These are phyloP conservation scores for Acrocephalus scirpaceus DNA, from an alignment of 2,797 vertebrate genomes.

Conservation along the genomic window DNA sequence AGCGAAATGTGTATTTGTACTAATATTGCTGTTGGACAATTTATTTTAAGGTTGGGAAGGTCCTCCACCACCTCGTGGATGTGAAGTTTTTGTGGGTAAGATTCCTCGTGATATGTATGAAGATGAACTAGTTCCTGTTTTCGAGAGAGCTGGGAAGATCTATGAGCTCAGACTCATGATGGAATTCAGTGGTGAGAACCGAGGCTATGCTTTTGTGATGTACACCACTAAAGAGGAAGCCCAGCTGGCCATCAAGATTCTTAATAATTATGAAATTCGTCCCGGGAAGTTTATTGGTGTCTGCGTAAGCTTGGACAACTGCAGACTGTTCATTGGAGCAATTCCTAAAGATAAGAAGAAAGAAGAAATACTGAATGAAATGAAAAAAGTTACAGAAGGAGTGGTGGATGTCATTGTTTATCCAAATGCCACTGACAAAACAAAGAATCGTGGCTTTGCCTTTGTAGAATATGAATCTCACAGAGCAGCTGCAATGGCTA, in stretches of 20 bases:
- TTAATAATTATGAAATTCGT: slow-evolving; percentile 91
- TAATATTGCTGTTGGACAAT: slow-evolving; percentile 9
- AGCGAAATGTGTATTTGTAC: not conserved
- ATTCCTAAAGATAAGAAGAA: slow-evolving; percentile 94
- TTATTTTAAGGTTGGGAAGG: slow-evolving; percentile 89
- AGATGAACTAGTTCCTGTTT: slow-evolving; percentile 92
- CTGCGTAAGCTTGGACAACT: slow-evolving; percentile 94
- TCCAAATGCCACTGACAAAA: slow-evolving; percentile 86
- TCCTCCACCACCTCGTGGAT: slow-evolving; percentile 89
- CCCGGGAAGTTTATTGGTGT: slow-evolving; percentile 93
- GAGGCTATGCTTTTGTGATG: slow-evolving; percentile 98
- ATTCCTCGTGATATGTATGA: slow-evolving; percentile 96
- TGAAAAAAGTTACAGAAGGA: slow-evolving; percentile 92
- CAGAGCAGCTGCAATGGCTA: slow-evolving; percentile 93
- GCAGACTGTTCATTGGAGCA: slow-evolving; percentile 92
- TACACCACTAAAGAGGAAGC: slow-evolving; percentile 90
- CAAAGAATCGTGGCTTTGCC: slow-evolving; percentile 91
- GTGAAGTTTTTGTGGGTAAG: slow-evolving; percentile 97
- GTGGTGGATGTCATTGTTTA: slow-evolving; percentile 94
- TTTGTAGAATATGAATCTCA: slow-evolving; percentile 95
- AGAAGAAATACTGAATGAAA: slow-evolving; percentile 93
- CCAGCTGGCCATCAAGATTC: slow-evolving; percentile 87
- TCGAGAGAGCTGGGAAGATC: slow-evolving; percentile 88
- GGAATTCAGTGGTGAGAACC: slow-evolving; percentile 96
- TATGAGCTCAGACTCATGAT: slow-evolving; percentile 98